Percentiles rank a stretch among this genome's conserved stretches.
phyloP scores from a whole-genome alignment of 2,113 vertebrate genomes.

The Leptobrachium leishanense region DNA sequence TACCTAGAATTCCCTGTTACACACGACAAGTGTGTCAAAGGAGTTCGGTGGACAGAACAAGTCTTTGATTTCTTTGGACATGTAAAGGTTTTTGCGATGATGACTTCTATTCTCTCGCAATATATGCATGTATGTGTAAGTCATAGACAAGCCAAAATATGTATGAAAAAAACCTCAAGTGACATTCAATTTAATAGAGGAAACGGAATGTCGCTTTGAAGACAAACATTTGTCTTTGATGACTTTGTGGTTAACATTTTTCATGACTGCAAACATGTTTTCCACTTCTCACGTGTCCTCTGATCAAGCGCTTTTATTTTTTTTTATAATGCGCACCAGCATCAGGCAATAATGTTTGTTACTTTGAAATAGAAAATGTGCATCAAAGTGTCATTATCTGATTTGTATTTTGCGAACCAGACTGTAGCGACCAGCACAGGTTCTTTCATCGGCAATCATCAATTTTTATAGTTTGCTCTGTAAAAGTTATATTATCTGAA shows the following conservation, averaged over 20 bases:
- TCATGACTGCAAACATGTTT: constrained; percentile 26
- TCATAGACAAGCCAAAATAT: no score
- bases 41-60: no score
- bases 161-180: constrained; percentile 9
- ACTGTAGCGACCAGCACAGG: background rate
- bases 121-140: no score
- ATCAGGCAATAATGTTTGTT: constrained; percentile 25
- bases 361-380: constrained; percentile 15
- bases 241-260: constrained; percentile 14
- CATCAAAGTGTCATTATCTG: background rate
- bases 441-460: constrained; percentile 1
- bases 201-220: constrained; percentile 16
- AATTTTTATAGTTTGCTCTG: background rate
- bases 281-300: constrained; percentile 11
- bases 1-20: no score
- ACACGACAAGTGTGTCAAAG: no score
- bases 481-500: background rate
- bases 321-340: background rate
- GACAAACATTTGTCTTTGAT: constrained; percentile 31
- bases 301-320: background rate
- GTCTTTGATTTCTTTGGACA: no score
- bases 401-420: background rate
- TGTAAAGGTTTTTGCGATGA: no score
- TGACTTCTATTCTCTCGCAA: no score
- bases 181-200: background rate